Evolutionary conservation across 2,888 invertebrate species (phyloP), one percentile per base, ranked within the genome.

Genomic region (Aporophyla lueneburgensis): DNA sequence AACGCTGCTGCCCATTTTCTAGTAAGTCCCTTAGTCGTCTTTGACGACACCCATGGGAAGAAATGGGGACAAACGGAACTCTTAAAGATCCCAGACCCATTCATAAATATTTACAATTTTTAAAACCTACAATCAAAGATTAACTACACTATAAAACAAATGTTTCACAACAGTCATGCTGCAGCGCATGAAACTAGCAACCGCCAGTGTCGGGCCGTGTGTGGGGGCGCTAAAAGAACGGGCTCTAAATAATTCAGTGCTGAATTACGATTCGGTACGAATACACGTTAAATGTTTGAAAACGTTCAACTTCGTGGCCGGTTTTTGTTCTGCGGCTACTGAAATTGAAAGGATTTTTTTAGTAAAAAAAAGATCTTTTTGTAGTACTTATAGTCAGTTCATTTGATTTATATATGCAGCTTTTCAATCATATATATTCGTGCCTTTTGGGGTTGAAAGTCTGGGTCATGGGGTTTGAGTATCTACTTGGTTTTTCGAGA

Each of bases 251-350:
- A 85, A 87, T 87, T 87, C 80, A 85, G 51, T 16, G 58, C 43
- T 83, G 83, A 86, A 85, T 81, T 83, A 87, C 76, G 78, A 80
- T 74, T 74, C 70, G 49, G 73, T 69, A 67, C 40, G 61, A 69
- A 78, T 78, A 81, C 68, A 81, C 79, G 78, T 69, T 86, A 49
- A 87, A 87, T 85, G 77, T 81, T 84, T 81, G 75, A 86, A 81
- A 87, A 77, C 59, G 69, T 69, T 76, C 49, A 82, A 78, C 59
- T 78, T 76, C 76, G 74, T 74, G 49, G 59, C 12, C 12, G 33
- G 65, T 70, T 51, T n/a, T 68, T 53, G 33, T 74, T 76, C 67
- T 63, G 40, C 21, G 61, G 53, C 62, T 56, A 62, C 33, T 12
- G 27, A 68, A 63, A 85, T 65, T 68, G 51, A 78, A 76, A 65